Evolutionary conservation across 2,888 invertebrate genomes (phyloP).

Genomic region (Pristionchus entomophagus): DNA sequence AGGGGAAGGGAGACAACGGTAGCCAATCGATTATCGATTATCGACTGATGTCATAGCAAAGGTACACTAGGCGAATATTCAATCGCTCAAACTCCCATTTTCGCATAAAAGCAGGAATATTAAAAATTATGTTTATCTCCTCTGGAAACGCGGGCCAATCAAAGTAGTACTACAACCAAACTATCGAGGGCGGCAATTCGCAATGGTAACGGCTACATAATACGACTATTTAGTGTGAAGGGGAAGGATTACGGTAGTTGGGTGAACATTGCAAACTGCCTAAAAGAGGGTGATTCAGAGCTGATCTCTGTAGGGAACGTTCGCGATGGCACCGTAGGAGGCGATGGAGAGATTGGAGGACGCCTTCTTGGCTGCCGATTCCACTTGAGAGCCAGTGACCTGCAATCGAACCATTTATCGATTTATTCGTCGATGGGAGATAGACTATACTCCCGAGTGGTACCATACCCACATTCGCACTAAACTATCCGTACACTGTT

Average conservation of each 20-base stretch:
- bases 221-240: background rate
- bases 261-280: constrained; percentile 26
- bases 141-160: background rate
- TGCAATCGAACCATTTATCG: constrained; percentile 47
- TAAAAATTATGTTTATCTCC: background rate
- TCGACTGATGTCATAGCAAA: too few species aligned
- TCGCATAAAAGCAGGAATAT: background rate
- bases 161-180: constrained; percentile 21
- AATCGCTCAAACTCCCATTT: background rate
- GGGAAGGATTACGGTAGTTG: background rate
- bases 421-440: too few species aligned
- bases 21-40: background rate
- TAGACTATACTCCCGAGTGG: background rate
- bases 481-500: background rate
- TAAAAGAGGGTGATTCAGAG: constrained; percentile 50
- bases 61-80: background rate
- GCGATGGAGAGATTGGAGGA: constrained; percentile 58
- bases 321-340: constrained; percentile 57
- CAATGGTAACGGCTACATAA: background rate
- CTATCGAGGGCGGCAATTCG: background rate
- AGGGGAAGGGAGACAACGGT: too few species aligned
- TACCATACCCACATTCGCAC: background rate
- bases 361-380: constrained; percentile 60
- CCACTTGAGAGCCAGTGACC: constrained; percentile 56
- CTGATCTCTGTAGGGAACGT: constrained; percentile 61